Evolutionary conservation across 1,140 invertebrate species (phyloP).

Genomic region (Druon quercuslanigerum): DNA sequence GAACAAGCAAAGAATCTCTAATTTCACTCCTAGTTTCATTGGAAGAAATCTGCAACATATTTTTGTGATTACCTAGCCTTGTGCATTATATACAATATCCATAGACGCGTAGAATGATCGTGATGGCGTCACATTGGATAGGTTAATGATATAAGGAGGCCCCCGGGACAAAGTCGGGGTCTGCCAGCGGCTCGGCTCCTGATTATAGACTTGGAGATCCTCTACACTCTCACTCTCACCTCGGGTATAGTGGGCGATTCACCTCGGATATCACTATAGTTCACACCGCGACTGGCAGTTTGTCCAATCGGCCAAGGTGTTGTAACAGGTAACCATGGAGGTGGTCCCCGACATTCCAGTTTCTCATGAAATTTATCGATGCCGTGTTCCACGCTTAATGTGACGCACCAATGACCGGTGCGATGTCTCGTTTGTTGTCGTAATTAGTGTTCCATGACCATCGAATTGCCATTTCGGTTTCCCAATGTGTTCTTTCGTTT

Average conservation of each 20-base stretch:
- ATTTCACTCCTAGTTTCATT: background rate
- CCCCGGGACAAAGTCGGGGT: slow-evolving; percentile 54
- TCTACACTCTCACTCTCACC: slow-evolving; percentile 73
- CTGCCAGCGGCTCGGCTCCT: slow-evolving; percentile 72
- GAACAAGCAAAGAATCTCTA: too few species aligned
- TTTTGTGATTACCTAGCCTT: background rate
- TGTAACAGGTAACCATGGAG: slow-evolving; percentile 68
- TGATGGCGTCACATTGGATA: slow-evolving; percentile 67
- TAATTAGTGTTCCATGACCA: slow-evolving; percentile 7
- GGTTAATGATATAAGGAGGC: slow-evolving; percentile 68
- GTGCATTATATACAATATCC: background rate
- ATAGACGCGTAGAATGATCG: slow-evolving; percentile 42
- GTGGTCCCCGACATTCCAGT: slow-evolving; percentile 70
- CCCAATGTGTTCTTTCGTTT: background rate
- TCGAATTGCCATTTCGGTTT: background rate
- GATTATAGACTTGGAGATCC: slow-evolving; percentile 73
- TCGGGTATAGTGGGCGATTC: slow-evolving; percentile 66
- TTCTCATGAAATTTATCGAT: slow-evolving; percentile 70
- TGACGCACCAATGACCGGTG: background rate
- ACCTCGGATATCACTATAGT: slow-evolving; percentile 68
- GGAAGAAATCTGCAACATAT: background rate
- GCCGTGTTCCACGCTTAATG: slow-evolving; percentile 55
- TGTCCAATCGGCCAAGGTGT: slow-evolving; percentile 70
- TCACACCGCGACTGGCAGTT: slow-evolving; percentile 65
- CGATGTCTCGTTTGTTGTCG: slow-evolving; percentile 8